Conservation (phyloP, 2,797 vertebrate species). For the Rhinogobio ventralis region DNA sequence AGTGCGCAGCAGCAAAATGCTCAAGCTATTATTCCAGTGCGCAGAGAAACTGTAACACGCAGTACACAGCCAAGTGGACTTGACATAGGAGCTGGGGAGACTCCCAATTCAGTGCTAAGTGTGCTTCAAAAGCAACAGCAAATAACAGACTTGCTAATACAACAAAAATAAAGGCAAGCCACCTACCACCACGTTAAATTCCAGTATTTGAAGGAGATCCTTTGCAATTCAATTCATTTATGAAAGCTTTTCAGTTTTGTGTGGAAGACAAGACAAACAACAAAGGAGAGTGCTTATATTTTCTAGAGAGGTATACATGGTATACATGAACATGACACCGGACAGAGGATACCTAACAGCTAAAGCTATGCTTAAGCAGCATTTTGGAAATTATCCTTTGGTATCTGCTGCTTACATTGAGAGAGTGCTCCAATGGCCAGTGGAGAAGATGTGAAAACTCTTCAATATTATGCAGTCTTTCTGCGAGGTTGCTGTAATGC, state of each 20-base stretch:
- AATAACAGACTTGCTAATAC: conserved; percentile 21
- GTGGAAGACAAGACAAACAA: neutral
- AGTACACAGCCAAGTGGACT: neutral
- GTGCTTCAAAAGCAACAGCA: conserved; percentile 3
- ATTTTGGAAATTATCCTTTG: conserved; percentile 20
- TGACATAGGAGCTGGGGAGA: neutral
- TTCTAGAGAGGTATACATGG: neutral
- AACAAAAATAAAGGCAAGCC: conserved; percentile 1
- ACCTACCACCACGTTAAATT: conserved; percentile 2
- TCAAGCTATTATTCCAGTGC: neutral
- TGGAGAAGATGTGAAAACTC: neutral
- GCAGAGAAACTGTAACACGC: neutral
- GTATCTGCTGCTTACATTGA: conserved; percentile 16
- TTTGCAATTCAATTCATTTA: conserved; percentile 3
- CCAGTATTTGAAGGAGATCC: conserved; percentile 21
- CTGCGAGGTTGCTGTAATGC: no score
- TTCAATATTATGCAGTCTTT: conserved; percentile 17
- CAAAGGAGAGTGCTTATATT: conserved; percentile 4
- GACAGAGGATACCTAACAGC: neutral
- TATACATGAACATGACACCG: neutral
- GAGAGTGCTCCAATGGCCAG: neutral
- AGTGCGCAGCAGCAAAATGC: neutral
- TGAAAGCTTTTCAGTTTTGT: conserved; percentile 15
- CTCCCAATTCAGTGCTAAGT: neutral
- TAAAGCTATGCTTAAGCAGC: conserved; percentile 7